These are phyloP conservation scores for Glyptemys insculpta DNA, from an alignment of 2,797 vertebrate genomes.

Conservation along the genomic window DNA sequence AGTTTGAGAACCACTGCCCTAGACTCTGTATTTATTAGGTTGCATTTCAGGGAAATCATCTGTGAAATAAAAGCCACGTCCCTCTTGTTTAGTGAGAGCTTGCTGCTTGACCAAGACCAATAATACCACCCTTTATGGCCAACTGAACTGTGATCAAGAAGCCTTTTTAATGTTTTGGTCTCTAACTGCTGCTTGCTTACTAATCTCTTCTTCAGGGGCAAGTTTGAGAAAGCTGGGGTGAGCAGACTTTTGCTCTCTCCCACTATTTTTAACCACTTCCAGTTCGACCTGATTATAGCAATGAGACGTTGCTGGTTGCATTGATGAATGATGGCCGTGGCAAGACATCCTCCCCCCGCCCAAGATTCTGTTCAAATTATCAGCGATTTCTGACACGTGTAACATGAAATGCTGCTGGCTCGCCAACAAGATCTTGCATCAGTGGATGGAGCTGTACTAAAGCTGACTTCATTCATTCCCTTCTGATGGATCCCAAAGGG, in stretches of 20 bases:
- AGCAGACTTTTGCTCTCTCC: constrained; percentile 14
- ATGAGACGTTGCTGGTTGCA: background rate
- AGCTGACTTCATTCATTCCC: background rate
- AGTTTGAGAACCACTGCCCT: background rate
- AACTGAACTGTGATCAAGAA: background rate
- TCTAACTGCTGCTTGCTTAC: background rate
- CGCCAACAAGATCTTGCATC: background rate
- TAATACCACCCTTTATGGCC: background rate
- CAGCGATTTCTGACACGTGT: background rate
- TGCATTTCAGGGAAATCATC: background rate
- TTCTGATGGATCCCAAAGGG: background rate
- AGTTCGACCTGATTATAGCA: background rate
- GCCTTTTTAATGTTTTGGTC: background rate
- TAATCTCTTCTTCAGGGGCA: background rate
- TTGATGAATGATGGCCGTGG: background rate
- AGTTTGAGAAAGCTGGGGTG: background rate
- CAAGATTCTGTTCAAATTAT: background rate
- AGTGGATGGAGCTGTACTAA: background rate
- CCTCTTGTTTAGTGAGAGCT: background rate
- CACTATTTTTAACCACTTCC: background rate
- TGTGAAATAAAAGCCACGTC: background rate
- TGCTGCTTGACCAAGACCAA: background rate
- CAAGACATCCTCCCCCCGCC: background rate
- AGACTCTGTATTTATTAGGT: background rate
- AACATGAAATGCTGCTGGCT: background rate